A percentile compares a stretch with the other conserved stretches of the same genome.
Evolutionary conservation across 2,888 invertebrate species (phyloP).

Genomic region (Agonopterix alstromeriana): DNA sequence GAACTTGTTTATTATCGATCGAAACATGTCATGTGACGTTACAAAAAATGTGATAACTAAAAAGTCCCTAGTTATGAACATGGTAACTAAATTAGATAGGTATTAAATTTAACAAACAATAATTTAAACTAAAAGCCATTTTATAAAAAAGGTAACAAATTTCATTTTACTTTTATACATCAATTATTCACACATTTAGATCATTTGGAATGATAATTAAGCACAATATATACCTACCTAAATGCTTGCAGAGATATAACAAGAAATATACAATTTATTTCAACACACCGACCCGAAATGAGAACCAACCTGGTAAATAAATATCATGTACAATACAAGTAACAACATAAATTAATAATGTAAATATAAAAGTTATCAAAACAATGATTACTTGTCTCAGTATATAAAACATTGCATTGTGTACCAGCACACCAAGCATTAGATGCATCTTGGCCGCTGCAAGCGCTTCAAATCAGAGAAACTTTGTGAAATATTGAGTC

Average conservation of each 20-base stretch:
- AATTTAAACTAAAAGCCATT: neutral
- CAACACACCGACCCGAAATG: neutral
- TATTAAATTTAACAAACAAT: conserved; percentile 2
- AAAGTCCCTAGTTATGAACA: neutral
- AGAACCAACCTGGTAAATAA: neutral
- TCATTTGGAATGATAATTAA: conserved; percentile 7
- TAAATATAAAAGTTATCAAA: too few relatives aligned
- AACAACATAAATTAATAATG: too few relatives aligned
- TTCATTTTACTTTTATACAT: conserved; percentile 5
- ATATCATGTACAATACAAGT: too few relatives aligned
- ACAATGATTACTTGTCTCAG: too few relatives aligned
- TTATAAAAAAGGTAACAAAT: neutral
- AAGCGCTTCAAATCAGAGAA: too few relatives aligned
- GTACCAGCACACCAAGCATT: too few relatives aligned
- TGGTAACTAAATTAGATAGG: conserved; percentile 1
- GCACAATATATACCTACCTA: neutral
- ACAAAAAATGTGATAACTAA: conserved; percentile 11
- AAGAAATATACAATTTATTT: too few relatives aligned
- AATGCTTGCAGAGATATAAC: neutral
- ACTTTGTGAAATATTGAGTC: too few relatives aligned
- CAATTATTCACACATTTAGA: conserved; percentile 10
- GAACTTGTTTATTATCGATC: too few relatives aligned
- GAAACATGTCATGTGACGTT: too few relatives aligned
- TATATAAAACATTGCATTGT: too few relatives aligned
- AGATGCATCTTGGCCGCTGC: too few relatives aligned